Conservation (phyloP, 2,113 vertebrate species). For the Campylomormyrus numenius region DNA sequence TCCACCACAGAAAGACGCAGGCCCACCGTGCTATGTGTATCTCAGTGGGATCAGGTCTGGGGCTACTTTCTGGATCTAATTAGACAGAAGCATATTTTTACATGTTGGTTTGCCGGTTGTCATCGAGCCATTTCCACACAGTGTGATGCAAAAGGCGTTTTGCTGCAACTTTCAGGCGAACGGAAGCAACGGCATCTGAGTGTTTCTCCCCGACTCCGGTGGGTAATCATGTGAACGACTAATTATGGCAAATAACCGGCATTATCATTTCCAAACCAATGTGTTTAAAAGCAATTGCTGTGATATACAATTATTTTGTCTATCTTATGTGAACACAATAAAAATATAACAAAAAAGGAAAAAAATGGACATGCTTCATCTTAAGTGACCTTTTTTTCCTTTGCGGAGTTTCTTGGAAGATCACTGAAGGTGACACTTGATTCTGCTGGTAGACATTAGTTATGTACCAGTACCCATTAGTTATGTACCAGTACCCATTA, state of each 20-base stretch:
- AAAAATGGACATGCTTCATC: background rate
- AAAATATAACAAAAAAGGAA: background rate
- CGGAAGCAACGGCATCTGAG: conserved; percentile 41
- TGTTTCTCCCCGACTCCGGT: conserved; percentile 48
- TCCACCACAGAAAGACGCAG: conserved; percentile 51
- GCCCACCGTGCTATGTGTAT: conserved; percentile 31
- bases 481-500: background rate
- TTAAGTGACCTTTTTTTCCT: background rate
- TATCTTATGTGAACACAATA: background rate
- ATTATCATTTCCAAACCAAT: background rate
- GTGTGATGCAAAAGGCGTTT: conserved; percentile 48
- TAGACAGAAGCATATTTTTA: conserved; percentile 72
- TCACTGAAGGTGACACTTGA: background rate
- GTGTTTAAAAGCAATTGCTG: background rate
- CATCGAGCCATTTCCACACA: conserved; percentile 62
- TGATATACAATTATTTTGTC: background rate
- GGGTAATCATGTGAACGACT: conserved; percentile 9
- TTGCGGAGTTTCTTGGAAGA: background rate
- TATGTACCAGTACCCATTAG: background rate
- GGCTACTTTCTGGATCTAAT: conserved; percentile 67
- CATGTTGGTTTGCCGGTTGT: conserved; percentile 67
- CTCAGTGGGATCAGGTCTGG: conserved; percentile 57
- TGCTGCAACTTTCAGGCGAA: conserved; percentile 61
- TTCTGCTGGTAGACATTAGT: background rate
- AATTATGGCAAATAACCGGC: conserved; percentile 10